Percentiles rank a stretch among this genome's conserved stretches.
Evolutionary conservation across 1,140 invertebrate species (phyloP).

Genomic region (Lepidurus arcticus): DNA sequence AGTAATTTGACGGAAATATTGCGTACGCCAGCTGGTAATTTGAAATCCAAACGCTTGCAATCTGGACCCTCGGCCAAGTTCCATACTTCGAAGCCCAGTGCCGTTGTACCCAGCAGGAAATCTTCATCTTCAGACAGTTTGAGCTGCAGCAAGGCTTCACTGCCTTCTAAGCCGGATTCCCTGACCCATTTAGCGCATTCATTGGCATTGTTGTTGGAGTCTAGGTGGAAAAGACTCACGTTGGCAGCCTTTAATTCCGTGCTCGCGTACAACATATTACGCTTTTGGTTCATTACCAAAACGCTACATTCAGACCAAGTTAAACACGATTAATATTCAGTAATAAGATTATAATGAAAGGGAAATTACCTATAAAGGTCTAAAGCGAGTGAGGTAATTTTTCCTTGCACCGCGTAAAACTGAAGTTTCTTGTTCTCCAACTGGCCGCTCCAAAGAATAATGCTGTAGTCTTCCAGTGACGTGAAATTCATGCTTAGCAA

Average conservation of each 20-base stretch:
- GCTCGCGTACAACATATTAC: conserved; percentile 12
- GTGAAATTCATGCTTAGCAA: conserved; percentile 62
- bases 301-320: conserved; percentile 41
- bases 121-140: conserved; percentile 73
- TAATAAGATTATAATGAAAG: background rate
- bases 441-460: conserved; percentile 71
- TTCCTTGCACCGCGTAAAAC: conserved; percentile 55
- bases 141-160: conserved; percentile 62
- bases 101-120: conserved; percentile 74
- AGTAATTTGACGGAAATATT: conserved; percentile 88
- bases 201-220: background rate
- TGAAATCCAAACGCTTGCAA: conserved; percentile 57
- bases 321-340: background rate
- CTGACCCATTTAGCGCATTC: background rate
- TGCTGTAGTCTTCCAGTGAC: conserved; percentile 61
- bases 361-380: conserved; percentile 54
- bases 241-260: conserved; percentile 6
- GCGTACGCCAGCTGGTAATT: conserved; percentile 78
- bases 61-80: conserved; percentile 48
- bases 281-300: conserved; percentile 27
- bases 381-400: conserved; percentile 56
- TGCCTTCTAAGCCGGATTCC: conserved; percentile 26
- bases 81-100: conserved; percentile 74
- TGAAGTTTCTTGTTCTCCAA: conserved; percentile 66
- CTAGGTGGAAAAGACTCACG: conserved; percentile 26